Base-by-base conservation (phyloP, 2,113 vertebrate genomes). In the Melierax canorus region DNA sequence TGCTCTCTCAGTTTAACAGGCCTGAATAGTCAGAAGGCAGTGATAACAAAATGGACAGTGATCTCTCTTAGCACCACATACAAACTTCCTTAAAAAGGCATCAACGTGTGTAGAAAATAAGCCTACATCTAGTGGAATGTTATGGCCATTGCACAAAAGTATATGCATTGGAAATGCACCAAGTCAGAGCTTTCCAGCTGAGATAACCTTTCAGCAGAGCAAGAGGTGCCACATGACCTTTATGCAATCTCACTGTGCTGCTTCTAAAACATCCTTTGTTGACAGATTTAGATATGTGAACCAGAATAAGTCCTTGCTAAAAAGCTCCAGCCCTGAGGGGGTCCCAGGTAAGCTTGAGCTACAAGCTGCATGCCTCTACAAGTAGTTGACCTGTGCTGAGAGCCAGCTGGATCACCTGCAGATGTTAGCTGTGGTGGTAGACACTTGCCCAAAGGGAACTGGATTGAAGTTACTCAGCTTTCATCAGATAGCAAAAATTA, bases 401-500 rank as follows among this genome's bases (percentile, higher is more conserved):
- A 78, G 51, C 86, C 80, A 84, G 56, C 80, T 87, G 79, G 29
- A 73, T 76, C 77, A 79, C 58, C 74, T 90, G 82, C 67, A 78
- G 74, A 67, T 91, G 62, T 88, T 92, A 71, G 83, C 63, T 34
- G 41, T 39, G 59, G 72, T 39, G 39, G 67, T 13, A 76, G 43
- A 82, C 48, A 45, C 43, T 92, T 95, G 74, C 83, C 89, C 89
- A 91, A 46, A 85, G 92, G 81, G 58, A 91, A 66, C 20, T 46
- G 29, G 32, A 51, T 43, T 91, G 82, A 78, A 92, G 58, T 72
- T 45, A n/a, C 27, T 84, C 48, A 24, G 32, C 29, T 81, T 88
- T 79, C 78, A 83, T 88, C 81, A 97, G 86, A 82, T 62, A 90
- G 69, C 41, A 97, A 94, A 94, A 88, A 62, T 66, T 29, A 43